Evolutionary conservation across 2,888 invertebrate species (phyloP).

Genomic region (Leptinotarsa haldemani): DNA sequence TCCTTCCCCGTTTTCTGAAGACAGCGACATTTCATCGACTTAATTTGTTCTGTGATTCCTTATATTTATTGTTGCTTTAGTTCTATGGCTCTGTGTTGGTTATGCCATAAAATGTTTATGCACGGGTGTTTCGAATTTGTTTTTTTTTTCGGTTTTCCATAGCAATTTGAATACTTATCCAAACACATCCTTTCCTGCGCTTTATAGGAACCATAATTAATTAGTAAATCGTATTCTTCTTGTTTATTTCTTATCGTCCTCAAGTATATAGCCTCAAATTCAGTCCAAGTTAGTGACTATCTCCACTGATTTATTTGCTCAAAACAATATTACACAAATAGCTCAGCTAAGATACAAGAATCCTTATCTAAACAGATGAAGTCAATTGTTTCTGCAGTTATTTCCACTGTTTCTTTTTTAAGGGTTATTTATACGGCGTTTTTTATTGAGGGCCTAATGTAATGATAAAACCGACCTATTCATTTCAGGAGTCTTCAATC

Average conservation of each 20-base stretch:
- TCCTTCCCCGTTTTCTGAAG: conserved; percentile 40
- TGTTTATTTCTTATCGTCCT: background rate
- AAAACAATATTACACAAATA: background rate
- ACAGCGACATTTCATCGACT: conserved; percentile 41
- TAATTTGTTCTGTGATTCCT: conserved; percentile 31
- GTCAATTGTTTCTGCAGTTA: background rate
- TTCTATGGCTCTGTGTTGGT: background rate
- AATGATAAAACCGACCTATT: too few species aligned
- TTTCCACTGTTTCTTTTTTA: too few species aligned
- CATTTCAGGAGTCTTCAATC: too few species aligned
- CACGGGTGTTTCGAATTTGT: too few species aligned
- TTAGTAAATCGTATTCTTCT: background rate
- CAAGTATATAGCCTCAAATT: background rate
- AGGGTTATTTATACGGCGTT: background rate
- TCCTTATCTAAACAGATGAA: background rate
- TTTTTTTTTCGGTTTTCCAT: too few species aligned
- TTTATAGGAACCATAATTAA: background rate
- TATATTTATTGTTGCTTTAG: conserved; percentile 13
- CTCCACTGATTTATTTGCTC: conserved; percentile 2
- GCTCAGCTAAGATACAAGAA: background rate
- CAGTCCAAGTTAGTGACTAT: background rate
- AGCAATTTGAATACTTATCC: too few species aligned
- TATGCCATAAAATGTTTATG: background rate
- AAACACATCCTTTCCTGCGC: background rate
- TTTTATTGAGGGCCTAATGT: too few species aligned